A percentile compares a stretch with the other conserved stretches of the same genome.
These are phyloP conservation scores for Pteromalus puparum DNA, from an alignment of 1,140 invertebrate genomes.

Conservation along the genomic window DNA sequence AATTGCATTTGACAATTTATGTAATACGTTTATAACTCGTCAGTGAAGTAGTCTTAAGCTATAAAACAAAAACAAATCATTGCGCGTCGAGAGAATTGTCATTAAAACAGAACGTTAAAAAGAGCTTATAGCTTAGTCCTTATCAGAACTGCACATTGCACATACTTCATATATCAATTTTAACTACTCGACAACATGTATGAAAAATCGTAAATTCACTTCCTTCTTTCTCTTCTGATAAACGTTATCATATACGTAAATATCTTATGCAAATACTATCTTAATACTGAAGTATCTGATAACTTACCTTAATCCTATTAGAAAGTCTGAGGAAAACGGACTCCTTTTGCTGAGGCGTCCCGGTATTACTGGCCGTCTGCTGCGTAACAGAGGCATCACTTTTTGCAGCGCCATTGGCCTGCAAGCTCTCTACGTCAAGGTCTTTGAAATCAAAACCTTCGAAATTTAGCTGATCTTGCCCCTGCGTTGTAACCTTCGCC, in stretches of 20 bases:
- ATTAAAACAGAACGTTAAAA: too few species aligned
- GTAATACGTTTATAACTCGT: not conserved
- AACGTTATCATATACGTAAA: not conserved
- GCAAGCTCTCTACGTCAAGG: slow-evolving; percentile 67
- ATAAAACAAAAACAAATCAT: too few species aligned
- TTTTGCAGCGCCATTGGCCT: slow-evolving; percentile 57
- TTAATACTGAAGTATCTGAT: not conserved
- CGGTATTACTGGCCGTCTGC: slow-evolving; percentile 58
- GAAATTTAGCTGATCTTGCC: slow-evolving; percentile 69
- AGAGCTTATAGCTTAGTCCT: too few species aligned
- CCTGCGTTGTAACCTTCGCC: slow-evolving; percentile 56
- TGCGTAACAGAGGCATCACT: slow-evolving; percentile 59
- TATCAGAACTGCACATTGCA: too few species aligned
- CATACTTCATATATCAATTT: too few species aligned
- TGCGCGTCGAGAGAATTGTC: too few species aligned
- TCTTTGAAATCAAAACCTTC: slow-evolving; percentile 75
- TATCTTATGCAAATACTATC: not conserved
- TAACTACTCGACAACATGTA: not conserved
- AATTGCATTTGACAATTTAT: not conserved
- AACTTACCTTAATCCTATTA: slow-evolving; percentile 92
- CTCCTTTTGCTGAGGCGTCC: slow-evolving; percentile 84
- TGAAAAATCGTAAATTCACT: not conserved
- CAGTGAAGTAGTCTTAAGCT: too few species aligned
- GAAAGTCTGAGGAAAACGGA: slow-evolving; percentile 95
- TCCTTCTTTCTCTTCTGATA: too few species aligned